A percentile compares a stretch with the other conserved stretches of the same genome.
Conservation (phyloP, 2,113 vertebrate species). For the Anguilla japonica region DNA sequence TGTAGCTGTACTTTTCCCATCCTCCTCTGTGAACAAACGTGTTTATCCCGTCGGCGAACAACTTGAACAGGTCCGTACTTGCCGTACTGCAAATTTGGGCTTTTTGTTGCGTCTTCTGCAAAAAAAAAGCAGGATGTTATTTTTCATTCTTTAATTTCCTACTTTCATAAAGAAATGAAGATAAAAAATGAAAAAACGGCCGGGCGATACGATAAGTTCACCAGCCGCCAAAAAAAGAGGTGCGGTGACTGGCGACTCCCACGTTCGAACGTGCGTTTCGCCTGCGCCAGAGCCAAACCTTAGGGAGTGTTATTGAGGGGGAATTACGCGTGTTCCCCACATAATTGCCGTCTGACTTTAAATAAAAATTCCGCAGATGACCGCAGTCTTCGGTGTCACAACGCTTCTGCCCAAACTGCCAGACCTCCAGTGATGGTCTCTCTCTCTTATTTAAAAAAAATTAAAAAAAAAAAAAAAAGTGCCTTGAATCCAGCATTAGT, state of each 20-base stretch:
- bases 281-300: not conserved
- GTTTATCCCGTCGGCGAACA: too few relatives aligned
- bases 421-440: not conserved
- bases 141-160: not conserved
- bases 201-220: not conserved
- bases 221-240: not conserved
- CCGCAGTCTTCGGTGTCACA: slow-evolving; percentile 8
- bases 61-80: too few relatives aligned
- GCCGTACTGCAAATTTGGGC: too few relatives aligned
- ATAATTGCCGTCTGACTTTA: slow-evolving; percentile 16
- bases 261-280: not conserved
- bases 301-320: slow-evolving; percentile 3
- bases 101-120: too few relatives aligned
- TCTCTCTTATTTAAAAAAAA: not conserved
- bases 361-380: slow-evolving; percentile 17
- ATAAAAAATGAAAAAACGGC: not conserved
- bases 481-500: not conserved
- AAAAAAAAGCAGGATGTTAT: not conserved
- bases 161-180: not conserved
- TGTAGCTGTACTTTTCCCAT: too few relatives aligned
- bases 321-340: slow-evolving; percentile 18
- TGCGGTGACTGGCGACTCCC: not conserved
- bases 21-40: too few relatives aligned
- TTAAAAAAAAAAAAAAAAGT: too few relatives aligned
- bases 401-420: not conserved